Evolutionary conservation across 2,888 invertebrate genomes (phyloP), one percentile per base, ranked within the genome.

Genomic region (Idaea straminata): DNA sequence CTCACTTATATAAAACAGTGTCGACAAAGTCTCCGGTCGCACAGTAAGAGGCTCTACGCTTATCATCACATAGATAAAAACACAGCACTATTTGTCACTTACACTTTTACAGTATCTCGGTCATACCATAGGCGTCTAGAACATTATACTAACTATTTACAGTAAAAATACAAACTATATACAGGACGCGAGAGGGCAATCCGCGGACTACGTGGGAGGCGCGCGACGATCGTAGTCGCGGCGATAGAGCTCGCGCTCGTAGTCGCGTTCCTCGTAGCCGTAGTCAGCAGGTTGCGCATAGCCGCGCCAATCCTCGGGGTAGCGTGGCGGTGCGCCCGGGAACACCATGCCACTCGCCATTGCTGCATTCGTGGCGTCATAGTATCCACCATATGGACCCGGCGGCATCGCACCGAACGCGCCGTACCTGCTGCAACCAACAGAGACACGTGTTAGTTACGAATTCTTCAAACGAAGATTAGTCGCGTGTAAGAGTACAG

Each of bases 141-240:
- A 82, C 10, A 83, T 72, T 77, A 77, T 67, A 64, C 83, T 82
- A 80, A 77, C 75, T 91, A 91, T 90, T 85, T 91, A 91, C 89
- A 90, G 75, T 77, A 79, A 80, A 79, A 77, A 79, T 84, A 84
- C 77, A 83, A 69, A 72, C 77, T 77, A 25, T 25, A 2, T 25
- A 25, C 25, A 25, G 25, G 25, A 25, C 25, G 25, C 25, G 25
- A 64, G 70, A 72, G 72, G 67, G 62, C 35, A 34, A 35, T 38
- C 61, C 60, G 61, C 57, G 63, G 58, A 69, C 84, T 88, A 92
- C 65, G 94, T 93, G 25, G 95, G 94, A 57, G 95, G 94, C 68
- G 95, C 95, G 72, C 95, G 93, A 69, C 95, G 90, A 77, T 95
- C 95, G 76, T 95, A 95, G 77, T 95, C 95, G 69, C 95, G 86